These are phyloP conservation scores for Steinernema carpocapsae DNA, from an alignment of 2,888 invertebrate genomes.

Conservation along the genomic window DNA sequence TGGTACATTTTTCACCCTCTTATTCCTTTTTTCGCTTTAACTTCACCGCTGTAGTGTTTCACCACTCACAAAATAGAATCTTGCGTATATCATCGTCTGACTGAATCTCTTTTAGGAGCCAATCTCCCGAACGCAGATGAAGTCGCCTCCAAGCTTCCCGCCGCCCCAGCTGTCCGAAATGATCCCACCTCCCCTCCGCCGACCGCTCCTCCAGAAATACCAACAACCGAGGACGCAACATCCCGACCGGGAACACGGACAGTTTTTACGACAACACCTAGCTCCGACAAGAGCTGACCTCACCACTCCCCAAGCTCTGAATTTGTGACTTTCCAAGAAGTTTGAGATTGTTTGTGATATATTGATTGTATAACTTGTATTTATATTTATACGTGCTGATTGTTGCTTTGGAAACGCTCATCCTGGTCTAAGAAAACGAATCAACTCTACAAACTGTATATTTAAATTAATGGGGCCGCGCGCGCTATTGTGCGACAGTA, in stretches of 20 bases:
- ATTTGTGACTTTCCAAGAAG: too few species aligned
- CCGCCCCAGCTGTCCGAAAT: conserved; percentile 17
- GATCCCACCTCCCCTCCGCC: conserved; percentile 16
- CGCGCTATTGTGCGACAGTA: too few species aligned
- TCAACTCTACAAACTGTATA: too few species aligned
- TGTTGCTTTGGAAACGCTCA: too few species aligned
- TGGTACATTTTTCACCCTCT: conserved; percentile 41
- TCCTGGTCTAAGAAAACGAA: too few species aligned
- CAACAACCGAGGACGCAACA: not conserved
- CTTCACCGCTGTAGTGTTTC: not conserved
- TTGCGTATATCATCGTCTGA: not conserved
- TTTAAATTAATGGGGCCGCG: too few species aligned
- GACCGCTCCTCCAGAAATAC: conserved; percentile 5
- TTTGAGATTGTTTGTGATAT: conserved; percentile 31
- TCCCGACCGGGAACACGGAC: conserved; percentile 1
- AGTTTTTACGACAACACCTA: conserved; percentile 2
- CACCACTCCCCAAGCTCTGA: too few species aligned
- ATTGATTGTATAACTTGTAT: not conserved
- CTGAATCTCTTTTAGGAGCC: conserved; percentile 16
- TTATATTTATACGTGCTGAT: too few species aligned
- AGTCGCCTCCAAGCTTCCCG: not conserved
- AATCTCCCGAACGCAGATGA: conserved; percentile 17
- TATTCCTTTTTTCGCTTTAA: conserved; percentile 35
- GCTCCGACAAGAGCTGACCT: too few species aligned
- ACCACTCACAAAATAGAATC: conserved; percentile 18